Percentiles rank a stretch among this genome's conserved stretches.
Conservation (phyloP, 1,140 invertebrate genomes). For the Leptinotarsa defecta region DNA sequence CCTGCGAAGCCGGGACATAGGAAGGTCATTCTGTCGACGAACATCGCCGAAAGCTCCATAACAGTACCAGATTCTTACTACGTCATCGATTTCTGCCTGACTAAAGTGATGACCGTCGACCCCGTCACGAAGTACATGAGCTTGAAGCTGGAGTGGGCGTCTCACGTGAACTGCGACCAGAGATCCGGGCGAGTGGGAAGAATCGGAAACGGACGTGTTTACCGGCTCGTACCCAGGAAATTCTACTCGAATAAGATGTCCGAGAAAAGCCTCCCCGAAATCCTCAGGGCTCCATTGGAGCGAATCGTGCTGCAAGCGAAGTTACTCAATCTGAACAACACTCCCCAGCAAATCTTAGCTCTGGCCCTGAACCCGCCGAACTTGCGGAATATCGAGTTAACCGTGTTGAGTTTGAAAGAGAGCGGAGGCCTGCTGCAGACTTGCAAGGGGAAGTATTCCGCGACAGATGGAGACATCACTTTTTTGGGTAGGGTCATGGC, state of each 20-base stretch:
- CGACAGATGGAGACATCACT: conserved; percentile 87
- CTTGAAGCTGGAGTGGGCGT: conserved; percentile 84
- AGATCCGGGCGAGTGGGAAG: conserved; percentile 89
- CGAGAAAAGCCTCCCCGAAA: conserved; percentile 67
- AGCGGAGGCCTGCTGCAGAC: conserved; percentile 70
- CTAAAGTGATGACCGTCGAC: conserved; percentile 80
- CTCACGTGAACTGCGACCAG: conserved; percentile 87
- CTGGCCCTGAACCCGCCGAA: conserved; percentile 87
- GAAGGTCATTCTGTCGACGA: conserved; percentile 93
- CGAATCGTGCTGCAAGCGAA: conserved; percentile 85
- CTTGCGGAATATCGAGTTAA: conserved; percentile 77
- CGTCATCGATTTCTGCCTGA: conserved; percentile 96
- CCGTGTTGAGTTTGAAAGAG: conserved; percentile 86
- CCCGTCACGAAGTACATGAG: conserved; percentile 76
- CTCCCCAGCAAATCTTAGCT: conserved; percentile 78
- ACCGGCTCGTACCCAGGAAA: conserved; percentile 74
- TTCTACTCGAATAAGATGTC: conserved; percentile 67
- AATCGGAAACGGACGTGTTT: conserved; percentile 83
- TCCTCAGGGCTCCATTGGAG: conserved; percentile 80
- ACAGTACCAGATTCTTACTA: conserved; percentile 93
- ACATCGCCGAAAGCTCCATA: conserved; percentile 96
- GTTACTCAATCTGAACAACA: conserved; percentile 77
- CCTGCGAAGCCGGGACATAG: conserved; percentile 61
- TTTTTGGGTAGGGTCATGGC: conserved; percentile 85
- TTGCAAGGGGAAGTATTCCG: conserved; percentile 58